Percentiles rank a stretch among this genome's conserved stretches.
phyloP scores from a whole-genome alignment of 2,113 vertebrate genomes.

The Hippocampus barbouri region DNA sequence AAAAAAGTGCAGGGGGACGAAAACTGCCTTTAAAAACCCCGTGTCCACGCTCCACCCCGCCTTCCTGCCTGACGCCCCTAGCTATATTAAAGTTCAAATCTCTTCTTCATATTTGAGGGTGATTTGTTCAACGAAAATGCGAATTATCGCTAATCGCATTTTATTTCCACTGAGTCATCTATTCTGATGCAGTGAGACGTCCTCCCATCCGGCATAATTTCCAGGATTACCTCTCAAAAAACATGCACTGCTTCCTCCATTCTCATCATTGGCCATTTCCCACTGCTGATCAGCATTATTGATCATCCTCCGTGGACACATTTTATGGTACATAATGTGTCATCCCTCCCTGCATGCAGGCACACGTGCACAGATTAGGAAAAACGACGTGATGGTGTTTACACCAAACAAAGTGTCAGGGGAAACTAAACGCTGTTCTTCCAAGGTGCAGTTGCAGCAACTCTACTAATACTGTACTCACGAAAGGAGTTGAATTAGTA shows the following conservation, averaged over 20 bases:
- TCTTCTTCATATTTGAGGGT: too few species aligned
- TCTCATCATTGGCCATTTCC: conserved; percentile 25
- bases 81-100: too few species aligned
- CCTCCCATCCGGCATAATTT: conserved; percentile 10
- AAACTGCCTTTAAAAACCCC: too few species aligned
- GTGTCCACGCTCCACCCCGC: too few species aligned
- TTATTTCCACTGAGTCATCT: neutral
- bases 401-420: conserved; percentile 18
- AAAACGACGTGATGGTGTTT: neutral
- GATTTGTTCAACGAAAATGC: neutral
- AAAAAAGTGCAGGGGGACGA: too few species aligned
- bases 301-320: conserved; percentile 41
- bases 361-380: neutral
- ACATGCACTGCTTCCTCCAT: neutral
- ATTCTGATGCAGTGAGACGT: conserved; percentile 26
- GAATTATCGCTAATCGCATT: neutral
- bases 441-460: conserved; percentile 21
- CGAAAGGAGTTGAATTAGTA: too few species aligned
- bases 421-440: conserved; percentile 33
- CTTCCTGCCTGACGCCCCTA: too few species aligned
- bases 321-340: conserved; percentile 12
- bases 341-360: conserved; percentile 7
- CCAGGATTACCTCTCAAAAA: conserved; percentile 18
- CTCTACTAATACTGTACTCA: too few species aligned
- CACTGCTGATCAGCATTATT: conserved; percentile 53